Evolutionary conservation across 2,113 vertebrate genomes (phyloP), one percentile per base, ranked within the genome.

Genomic region (Caranx melampygus): DNA sequence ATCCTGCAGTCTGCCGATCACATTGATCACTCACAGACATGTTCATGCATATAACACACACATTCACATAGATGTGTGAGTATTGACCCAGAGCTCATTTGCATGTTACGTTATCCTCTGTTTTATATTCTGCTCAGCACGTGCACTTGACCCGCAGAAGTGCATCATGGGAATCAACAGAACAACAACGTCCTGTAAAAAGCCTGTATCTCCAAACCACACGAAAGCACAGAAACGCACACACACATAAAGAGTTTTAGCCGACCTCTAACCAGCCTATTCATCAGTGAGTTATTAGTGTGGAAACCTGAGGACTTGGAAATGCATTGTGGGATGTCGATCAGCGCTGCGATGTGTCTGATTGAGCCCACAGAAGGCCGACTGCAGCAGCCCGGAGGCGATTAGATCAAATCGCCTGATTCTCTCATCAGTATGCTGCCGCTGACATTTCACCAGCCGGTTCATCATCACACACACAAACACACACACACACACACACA

Each of bases 381-480:
- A 33, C 7, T 37, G 58, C 68, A 75, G 68, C 81, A 66, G 66
- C 65, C 44, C 26, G 26, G 49, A 86, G 83, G 86, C 78, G 81
- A 85, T 91, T 85, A 90, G 54, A 81, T 82, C 81, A 75, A 40
- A 42, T 1, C 0, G 14, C 31, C 73, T 85, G 85, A 90, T 92
- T 89, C 57, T 31, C 84, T 89, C 87, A 89, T 92, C 87, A 83
- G 76, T 83, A 85, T 86, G 69, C 88, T 26, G 81, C 78, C 6
- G 2, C 18, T 87, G 86, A 83, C 83, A 83, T 92, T 83, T 83
- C 62, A 52, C 79, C n/a, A 72, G 15, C 63, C 5, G 67, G 42
- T n/a, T 82, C 70, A 40, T 65, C 60, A 8, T 75, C 49, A 20
- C 49, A 54, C n/a, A 54, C 52, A 54, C 20, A 12, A 8, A 26